A percentile compares a stretch with the other conserved stretches of the same genome.
Evolutionary conservation across 2,113 vertebrate genomes (phyloP).

Genomic region (Ptyas mucosa): DNA sequence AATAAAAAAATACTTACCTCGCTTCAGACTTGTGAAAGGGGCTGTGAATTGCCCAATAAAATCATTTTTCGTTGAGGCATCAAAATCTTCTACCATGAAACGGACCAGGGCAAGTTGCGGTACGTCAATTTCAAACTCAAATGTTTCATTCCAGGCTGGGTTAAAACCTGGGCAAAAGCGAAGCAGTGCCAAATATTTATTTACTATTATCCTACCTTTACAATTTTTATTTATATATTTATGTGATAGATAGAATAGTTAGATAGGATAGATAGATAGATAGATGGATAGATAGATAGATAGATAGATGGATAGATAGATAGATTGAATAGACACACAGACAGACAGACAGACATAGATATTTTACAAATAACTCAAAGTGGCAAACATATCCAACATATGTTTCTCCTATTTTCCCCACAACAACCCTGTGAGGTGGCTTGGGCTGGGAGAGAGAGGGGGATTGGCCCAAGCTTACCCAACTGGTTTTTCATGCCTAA

Average conservation of each 20-base stretch:
- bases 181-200: background rate
- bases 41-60: slow-evolving; percentile 86
- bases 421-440: too few species aligned
- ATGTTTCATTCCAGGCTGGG: slow-evolving; percentile 81
- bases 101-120: slow-evolving; percentile 84
- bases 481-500: too few species aligned
- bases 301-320: too few species aligned
- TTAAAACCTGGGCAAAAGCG: slow-evolving; percentile 82
- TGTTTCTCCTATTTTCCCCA: too few species aligned
- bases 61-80: slow-evolving; percentile 82
- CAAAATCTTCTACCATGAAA: slow-evolving; percentile 89
- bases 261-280: too few species aligned
- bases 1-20: slow-evolving; percentile 70
- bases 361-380: too few species aligned
- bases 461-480: too few species aligned
- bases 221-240: background rate
- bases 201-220: background rate
- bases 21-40: slow-evolving; percentile 83
- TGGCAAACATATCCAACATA: too few species aligned
- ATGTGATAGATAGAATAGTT: background rate
- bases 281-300: too few species aligned
- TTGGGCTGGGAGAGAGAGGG: too few species aligned
- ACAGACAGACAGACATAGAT: too few species aligned
- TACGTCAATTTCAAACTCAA: slow-evolving; percentile 78
- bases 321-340: too few species aligned